phyloP scores from a whole-genome alignment of 2,113 vertebrate species.

The Pygoscelis antarcticus region DNA sequence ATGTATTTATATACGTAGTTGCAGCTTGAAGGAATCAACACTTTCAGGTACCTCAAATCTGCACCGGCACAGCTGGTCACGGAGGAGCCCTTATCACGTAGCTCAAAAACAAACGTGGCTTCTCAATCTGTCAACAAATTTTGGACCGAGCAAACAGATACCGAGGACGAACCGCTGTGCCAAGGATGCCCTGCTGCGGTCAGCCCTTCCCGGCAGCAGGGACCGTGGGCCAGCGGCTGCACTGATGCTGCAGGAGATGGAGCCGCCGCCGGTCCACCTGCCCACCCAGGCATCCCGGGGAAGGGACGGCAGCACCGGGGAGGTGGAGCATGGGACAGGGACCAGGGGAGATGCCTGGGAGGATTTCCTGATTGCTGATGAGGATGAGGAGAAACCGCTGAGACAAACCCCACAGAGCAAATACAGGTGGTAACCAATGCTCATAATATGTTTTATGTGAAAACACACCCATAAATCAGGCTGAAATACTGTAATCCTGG shows the following conservation, averaged over 20 bases:
- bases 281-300: not conserved
- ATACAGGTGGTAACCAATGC: not conserved
- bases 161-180: not conserved
- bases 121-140: not conserved
- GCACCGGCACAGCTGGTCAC: not conserved
- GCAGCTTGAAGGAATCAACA: not conserved
- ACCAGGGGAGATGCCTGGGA: not conserved
- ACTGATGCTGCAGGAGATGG: rapidly evolving
- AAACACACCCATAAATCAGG: not conserved
- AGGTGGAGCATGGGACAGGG: rapidly evolving
- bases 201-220: not conserved
- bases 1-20: rapidly evolving
- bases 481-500: not conserved
- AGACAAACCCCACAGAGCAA: not conserved
- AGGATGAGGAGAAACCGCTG: rapidly evolving
- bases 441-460: not conserved
- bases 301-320: rapidly evolving
- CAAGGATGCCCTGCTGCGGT: not conserved
- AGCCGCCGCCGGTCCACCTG: rapidly evolving
- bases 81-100: not conserved
- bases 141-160: not conserved
- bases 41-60: not conserved
- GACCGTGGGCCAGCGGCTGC: not conserved
- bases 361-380: not conserved
- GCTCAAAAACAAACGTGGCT: not conserved